These are phyloP conservation scores for Melanerpes formicivorus DNA, from an alignment of 2,113 vertebrate genomes.

Conservation along the genomic window DNA sequence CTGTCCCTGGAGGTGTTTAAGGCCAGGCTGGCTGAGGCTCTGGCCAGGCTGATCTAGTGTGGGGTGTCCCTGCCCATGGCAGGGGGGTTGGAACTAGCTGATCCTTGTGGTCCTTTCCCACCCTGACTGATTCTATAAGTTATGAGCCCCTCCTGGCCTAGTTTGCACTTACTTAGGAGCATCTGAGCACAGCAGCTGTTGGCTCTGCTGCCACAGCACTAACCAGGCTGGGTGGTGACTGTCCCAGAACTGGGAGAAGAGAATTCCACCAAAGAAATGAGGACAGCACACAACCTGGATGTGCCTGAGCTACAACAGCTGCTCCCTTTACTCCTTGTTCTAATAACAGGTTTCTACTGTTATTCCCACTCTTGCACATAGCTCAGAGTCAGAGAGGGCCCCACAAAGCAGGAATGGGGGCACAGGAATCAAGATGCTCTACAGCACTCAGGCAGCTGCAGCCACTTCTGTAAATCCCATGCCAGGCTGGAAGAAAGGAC, in stretches of 20 bases:
- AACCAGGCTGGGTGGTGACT: neutral
- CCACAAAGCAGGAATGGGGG: neutral
- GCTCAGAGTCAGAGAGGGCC: neutral
- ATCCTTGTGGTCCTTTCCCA: too few species aligned
- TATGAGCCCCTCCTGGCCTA: neutral
- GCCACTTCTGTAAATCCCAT: neutral
- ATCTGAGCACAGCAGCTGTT: neutral
- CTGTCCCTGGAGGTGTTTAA: too few species aligned
- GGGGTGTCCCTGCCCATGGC: too few species aligned
- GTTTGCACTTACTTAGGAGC: rapidly evolving
- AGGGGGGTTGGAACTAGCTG: too few species aligned
- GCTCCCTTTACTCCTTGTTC: neutral
- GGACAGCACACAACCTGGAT: neutral
- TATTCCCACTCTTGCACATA: neutral
- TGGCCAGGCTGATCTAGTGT: too few species aligned
- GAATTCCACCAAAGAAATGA: neutral
- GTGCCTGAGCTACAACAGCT: neutral
- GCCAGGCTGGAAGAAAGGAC: neutral
- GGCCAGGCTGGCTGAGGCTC: too few species aligned
- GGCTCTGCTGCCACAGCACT: neutral
- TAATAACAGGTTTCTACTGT: neutral
- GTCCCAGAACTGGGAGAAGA: neutral
- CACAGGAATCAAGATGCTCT: neutral
- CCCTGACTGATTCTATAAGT: too few species aligned
- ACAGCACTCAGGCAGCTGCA: neutral